A percentile compares a stretch with the other conserved stretches of the same genome.
phyloP scores from a whole-genome alignment of 2,797 vertebrate genomes.

The Rhincodon typus region DNA sequence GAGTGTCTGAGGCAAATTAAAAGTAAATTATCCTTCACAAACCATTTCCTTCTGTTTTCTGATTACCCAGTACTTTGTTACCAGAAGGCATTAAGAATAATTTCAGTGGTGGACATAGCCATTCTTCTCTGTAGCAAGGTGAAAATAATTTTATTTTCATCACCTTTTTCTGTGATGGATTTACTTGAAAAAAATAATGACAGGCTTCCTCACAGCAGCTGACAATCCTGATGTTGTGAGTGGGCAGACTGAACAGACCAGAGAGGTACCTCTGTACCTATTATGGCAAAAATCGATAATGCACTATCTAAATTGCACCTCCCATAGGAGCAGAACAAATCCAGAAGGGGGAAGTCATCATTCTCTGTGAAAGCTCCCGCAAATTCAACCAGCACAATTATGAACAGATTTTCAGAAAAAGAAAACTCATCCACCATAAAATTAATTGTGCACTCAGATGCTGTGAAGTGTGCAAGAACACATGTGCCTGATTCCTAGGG shows the following conservation, averaged over 20 bases:
- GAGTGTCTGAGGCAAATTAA: constrained; percentile 58
- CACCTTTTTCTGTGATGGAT: constrained; percentile 60
- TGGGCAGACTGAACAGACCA: constrained; percentile 59
- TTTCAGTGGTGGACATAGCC: constrained; percentile 59
- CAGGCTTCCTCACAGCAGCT: constrained; percentile 64
- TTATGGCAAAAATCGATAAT: constrained; percentile 76
- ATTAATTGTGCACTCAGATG: constrained; percentile 38
- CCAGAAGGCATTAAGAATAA: constrained; percentile 67
- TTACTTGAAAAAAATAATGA: constrained; percentile 69
- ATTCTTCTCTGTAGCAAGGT: constrained; percentile 67
- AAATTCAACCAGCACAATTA: constrained; percentile 63
- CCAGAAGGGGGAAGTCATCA: constrained; percentile 65
- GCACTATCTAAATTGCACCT: constrained; percentile 76
- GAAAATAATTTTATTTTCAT: constrained; percentile 70
- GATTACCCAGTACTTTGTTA: constrained; percentile 58
- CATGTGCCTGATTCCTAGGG: constrained; percentile 38
- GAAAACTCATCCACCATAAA: constrained; percentile 38
- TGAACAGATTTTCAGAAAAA: constrained; percentile 48
- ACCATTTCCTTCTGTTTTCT: constrained; percentile 52
- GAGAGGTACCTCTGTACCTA: constrained; percentile 70
- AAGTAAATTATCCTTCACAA: constrained; percentile 62
- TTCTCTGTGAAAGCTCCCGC: constrained; percentile 62
- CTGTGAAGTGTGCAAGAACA: constrained; percentile 38
- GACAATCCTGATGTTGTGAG: constrained; percentile 66
- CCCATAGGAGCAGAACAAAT: constrained; percentile 70